Evolutionary conservation across 2,113 vertebrate genomes (phyloP), one percentile per base, ranked within the genome.

Genomic region (Ameiurus melas): DNA sequence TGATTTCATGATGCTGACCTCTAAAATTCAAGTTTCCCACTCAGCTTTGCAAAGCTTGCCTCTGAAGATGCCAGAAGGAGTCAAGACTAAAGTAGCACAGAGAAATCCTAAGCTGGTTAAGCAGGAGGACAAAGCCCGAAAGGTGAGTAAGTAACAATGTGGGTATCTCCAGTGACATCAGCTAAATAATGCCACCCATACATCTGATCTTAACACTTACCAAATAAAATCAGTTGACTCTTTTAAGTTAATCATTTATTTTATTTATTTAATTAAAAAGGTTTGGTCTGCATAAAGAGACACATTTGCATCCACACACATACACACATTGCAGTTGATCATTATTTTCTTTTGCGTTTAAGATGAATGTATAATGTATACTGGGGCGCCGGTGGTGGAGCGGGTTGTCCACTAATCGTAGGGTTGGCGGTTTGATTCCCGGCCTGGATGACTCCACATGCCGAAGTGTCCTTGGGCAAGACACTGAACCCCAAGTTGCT

Each of bases 21-120:
- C 86, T 58, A 94, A 84, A 51, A 66, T 87, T 22, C 89, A 83
- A 30, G 77, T 55, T 17, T 88, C 91, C 0, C 0, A 60, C 73
- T 80, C 17, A 4, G 83, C 92, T 55, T 89, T 93, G 36, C 94
- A 93, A 73, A 90, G 64, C 66, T 86, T 89, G 16, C 85, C 92
- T 58, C 43, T 89, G 83, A 95, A 89, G 89, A 89, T 79, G 68
- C 53, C 87, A 2, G 85, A 91, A 85, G 87, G 88, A 43, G 88
- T 92, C 33, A 94, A 92, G 81, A 95, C 91, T 80, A 95, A 95
- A 88, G 90, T 89, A 79, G 78, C 90, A 57, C 90, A 92, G 25
- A 33, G 13, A 78, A 88, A 78, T 47, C 89, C 88, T 0, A 96
- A 93, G 88, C 60, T 95, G 43, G 90, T 93, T 20, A 90, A 77